These are phyloP conservation scores for Amiota communis DNA, from an alignment of 2,888 invertebrate species.

Conservation along the genomic window DNA sequence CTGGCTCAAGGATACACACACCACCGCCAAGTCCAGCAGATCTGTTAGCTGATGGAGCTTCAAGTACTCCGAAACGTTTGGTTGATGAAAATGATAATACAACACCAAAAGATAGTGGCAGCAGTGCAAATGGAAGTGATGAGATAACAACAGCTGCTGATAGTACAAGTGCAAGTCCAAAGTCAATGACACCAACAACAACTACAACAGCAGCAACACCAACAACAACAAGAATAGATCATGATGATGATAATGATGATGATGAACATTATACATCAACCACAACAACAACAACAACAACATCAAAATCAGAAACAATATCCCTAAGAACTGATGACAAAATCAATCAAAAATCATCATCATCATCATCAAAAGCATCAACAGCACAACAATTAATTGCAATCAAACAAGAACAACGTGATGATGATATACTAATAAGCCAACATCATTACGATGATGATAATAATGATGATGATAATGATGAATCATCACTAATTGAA, in stretches of 20 bases:
- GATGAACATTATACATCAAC: neutral
- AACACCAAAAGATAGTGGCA: conserved; percentile 75
- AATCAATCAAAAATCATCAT: conserved; percentile 59
- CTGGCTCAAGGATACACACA: conserved; percentile 79
- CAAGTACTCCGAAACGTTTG: conserved; percentile 83
- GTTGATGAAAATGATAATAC: conserved; percentile 77
- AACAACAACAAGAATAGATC: conserved; percentile 33
- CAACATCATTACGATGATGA: neutral
- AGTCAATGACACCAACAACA: conserved; percentile 71
- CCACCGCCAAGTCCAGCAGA: conserved; percentile 84
- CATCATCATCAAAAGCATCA: conserved; percentile 59
- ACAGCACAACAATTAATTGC: neutral
- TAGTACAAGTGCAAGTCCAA: conserved; percentile 80
- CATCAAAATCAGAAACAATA: conserved; percentile 47
- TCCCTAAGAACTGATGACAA: too few species aligned
- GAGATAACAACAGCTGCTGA: conserved; percentile 75
- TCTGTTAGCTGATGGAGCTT: conserved; percentile 86
- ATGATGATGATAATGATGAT: conserved; percentile 58
- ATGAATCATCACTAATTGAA: too few species aligned
- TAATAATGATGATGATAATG: neutral
- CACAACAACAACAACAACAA: conserved; percentile 27
- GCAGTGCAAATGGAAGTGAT: conserved; percentile 31
- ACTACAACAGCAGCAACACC: conserved; percentile 38
- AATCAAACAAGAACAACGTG: too few species aligned
- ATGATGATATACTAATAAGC: neutral